phyloP scores from a whole-genome alignment of 37 sponge, comb jelly and placozoan genomes.

The Geodia barretti region DNA sequence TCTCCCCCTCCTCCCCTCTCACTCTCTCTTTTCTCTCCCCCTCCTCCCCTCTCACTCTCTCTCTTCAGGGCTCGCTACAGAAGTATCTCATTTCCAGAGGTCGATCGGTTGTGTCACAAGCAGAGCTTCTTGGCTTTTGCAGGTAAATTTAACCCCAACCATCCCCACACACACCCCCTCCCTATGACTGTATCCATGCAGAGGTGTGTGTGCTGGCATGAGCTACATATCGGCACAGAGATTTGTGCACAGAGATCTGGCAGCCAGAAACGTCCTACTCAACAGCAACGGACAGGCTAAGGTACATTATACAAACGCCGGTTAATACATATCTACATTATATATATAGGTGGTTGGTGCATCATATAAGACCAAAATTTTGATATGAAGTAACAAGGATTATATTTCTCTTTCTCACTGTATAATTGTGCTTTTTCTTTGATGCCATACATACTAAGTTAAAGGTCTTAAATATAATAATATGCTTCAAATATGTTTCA shows the following conservation, averaged over 20 bases:
- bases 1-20: no score
- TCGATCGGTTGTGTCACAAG: constrained; percentile 58
- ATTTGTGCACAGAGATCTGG: constrained; percentile 79
- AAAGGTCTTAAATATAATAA: no score
- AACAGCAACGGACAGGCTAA: constrained; percentile 79
- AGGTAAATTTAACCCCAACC: background rate
- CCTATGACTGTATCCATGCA: background rate
- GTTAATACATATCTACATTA: no score
- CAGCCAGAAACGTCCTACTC: constrained; percentile 70
- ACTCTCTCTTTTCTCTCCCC: no score
- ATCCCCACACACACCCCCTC: background rate
- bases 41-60: background rate
- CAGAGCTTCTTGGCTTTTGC: constrained; percentile 58
- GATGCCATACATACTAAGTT: no score
- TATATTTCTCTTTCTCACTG: no score
- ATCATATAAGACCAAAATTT: no score
- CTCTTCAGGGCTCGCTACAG: constrained; percentile 58
- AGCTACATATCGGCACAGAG: constrained; percentile 48
- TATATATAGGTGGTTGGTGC: no score
- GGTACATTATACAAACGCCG: no score
- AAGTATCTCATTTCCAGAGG: constrained; percentile 69
- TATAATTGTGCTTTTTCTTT: no score
- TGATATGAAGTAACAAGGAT: no score
- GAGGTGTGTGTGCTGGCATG: constrained; percentile 81
- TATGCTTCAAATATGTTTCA: no score